Base-by-base conservation (phyloP, 2,888 invertebrate species). In the Thecocarcelia acutangulata region DNA sequence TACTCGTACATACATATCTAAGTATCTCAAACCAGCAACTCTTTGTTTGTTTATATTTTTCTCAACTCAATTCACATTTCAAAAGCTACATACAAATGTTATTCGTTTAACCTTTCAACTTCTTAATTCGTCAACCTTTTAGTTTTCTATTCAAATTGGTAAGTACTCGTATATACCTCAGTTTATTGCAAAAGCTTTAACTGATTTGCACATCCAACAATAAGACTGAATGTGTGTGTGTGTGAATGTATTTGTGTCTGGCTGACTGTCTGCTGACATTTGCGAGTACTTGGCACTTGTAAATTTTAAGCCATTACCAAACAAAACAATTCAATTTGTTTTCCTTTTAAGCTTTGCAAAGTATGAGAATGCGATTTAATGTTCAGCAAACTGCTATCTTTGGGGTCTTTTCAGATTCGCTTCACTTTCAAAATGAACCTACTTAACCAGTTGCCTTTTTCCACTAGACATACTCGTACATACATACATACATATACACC, bases 391-490 rank as follows among this genome's bases (percentile, higher is more conserved):
- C 24, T 48, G 46, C 13, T 58, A 8, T 50, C 17, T 24, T 40
- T 66, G 28, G 33, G 24, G 17, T 17, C 46, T 66, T 64, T 69
- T 68, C 58, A 52, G 44, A 79, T 59, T 64, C 17, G 58, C 48
- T 74, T 81, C 68, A 68, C 69, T 82, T 78, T 78, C 78, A 66
- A 74, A 77, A 69, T 70, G 58, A 74, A 78, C 74, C 81, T 74
- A 82, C 77, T 77, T 77, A 58, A 64, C 63, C 68, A 64, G 50
- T 64, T 68, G 66, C 50, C 63, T 73, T 81, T 72, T 66, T 74
- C 44, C 69, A 58, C 37, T 6, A 69, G n/a, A n/a, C n/a, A n/a
- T n/a, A n/a, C n/a, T n/a, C n/a, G n/a, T n/a, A n/a, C n/a, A n/a
- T n/a, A n/a, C n/a, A n/a, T n/a, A n/a, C n/a, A n/a, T 48, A 33